Evolutionary conservation across 2,888 invertebrate genomes (phyloP).

Genomic region (Chymomyza amoena): DNA sequence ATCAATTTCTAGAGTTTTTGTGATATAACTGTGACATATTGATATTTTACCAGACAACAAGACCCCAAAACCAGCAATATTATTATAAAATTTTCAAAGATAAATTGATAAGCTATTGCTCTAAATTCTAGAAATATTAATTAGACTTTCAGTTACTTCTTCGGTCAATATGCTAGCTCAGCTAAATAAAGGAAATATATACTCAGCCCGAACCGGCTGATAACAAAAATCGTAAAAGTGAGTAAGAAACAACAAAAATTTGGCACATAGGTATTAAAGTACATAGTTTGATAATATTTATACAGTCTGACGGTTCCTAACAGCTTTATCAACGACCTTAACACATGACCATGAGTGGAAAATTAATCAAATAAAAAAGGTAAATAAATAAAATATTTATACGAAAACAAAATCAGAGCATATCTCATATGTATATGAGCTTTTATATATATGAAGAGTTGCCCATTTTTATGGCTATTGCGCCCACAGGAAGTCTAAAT

Average conservation of each 20-base stretch:
- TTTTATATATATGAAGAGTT: neutral
- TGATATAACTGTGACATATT: neutral
- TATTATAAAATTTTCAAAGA: neutral
- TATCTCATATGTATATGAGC: neutral
- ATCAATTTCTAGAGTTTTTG: neutral
- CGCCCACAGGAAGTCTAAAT: neutral
- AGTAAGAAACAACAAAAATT: slow-evolving; percentile 21
- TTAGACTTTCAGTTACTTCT: neutral
- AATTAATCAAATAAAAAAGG: slow-evolving; percentile 45
- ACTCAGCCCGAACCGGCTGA: slow-evolving; percentile 19
- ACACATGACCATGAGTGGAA: slow-evolving; percentile 54
- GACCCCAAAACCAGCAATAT: neutral
- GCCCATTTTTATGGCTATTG: neutral
- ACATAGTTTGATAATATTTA: neutral
- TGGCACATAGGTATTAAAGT: slow-evolving; percentile 7
- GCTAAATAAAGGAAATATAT: neutral
- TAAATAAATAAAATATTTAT: neutral
- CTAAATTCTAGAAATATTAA: neutral
- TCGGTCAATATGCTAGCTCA: neutral
- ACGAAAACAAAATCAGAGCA: neutral
- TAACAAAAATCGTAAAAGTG: slow-evolving; percentile 25
- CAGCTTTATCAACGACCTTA: slow-evolving; percentile 54
- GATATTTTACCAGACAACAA: neutral
- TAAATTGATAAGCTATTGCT: neutral
- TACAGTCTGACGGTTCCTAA: slow-evolving; percentile 11